Percentiles rank a stretch among this genome's conserved stretches.
Conservation (phyloP, 1,140 invertebrate species). For the Drosophila gunungcola region DNA sequence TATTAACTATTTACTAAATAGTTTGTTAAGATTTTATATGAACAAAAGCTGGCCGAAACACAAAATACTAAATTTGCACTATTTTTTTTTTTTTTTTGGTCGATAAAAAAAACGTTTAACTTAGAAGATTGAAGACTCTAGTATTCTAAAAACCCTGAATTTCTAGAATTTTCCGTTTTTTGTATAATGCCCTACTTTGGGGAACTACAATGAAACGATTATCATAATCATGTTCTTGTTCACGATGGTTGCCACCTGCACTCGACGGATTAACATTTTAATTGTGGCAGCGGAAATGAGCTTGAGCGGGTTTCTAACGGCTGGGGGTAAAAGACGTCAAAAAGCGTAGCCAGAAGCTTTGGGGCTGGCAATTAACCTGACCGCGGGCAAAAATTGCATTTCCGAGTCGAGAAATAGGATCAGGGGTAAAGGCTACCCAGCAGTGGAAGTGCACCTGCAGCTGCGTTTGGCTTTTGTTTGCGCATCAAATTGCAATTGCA, state of each 20-base stretch:
- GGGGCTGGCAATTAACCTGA: conserved; percentile 33
- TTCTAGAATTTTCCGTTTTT: no score
- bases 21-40: no score
- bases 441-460: conserved; percentile 11
- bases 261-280: conserved; percentile 65
- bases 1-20: no score
- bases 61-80: no score
- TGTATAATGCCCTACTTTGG: neutral
- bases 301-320: conserved; percentile 21
- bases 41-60: no score
- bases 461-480: conserved; percentile 66
- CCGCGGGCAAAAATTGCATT: conserved; percentile 42
- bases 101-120: no score
- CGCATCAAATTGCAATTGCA: conserved; percentile 79
- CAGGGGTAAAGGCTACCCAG: neutral
- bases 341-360: conserved; percentile 3
- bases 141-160: no score
- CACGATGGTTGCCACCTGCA: conserved; percentile 27
- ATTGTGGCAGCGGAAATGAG: conserved; percentile 73
- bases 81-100: no score
- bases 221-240: conserved; percentile 34
- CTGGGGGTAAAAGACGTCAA: conserved; percentile 12
- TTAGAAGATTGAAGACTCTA: no score
- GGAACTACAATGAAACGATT: conserved; percentile 28
- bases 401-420: conserved; percentile 19